phyloP scores from a whole-genome alignment of 2,888 invertebrate species.

The Julus scandinavius region DNA sequence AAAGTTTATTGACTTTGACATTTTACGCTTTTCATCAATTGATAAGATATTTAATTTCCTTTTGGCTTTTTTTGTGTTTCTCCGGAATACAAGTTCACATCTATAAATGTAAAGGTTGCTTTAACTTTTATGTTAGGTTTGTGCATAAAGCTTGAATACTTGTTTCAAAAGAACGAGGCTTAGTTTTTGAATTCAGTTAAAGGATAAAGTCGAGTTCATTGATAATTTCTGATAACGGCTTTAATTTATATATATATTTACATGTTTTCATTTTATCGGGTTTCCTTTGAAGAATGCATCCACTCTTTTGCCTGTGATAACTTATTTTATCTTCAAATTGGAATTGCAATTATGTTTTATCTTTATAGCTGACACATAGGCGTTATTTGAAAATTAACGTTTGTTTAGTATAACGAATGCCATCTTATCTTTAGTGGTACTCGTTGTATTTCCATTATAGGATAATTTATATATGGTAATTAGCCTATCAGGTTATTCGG shows the following conservation, averaged over 20 bases:
- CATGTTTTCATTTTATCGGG: neutral
- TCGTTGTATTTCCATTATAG: neutral
- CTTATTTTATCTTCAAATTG: neutral
- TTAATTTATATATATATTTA: neutral
- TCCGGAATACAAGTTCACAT: neutral
- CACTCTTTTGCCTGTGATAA: neutral
- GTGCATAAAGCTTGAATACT: neutral
- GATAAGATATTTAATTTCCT: conserved; percentile 18
- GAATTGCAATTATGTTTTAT: neutral
- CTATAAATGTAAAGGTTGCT: neutral
- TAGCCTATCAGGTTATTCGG: neutral
- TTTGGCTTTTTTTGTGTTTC: neutral
- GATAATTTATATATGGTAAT: neutral
- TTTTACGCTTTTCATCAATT: conserved; percentile 18
- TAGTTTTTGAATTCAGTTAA: neutral
- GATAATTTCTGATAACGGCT: no score
- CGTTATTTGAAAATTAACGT: neutral
- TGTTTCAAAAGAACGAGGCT: neutral
- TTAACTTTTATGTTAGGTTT: neutral
- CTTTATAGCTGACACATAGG: neutral
- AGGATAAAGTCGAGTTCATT: neutral
- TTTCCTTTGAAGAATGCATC: neutral
- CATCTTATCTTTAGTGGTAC: neutral
- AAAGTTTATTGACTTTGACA: neutral
- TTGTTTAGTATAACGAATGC: neutral